A percentile compares a stretch with the other conserved stretches of the same genome.
Conservation (phyloP, 1,140 invertebrate species). For the Dendrolimus kikuchii region DNA sequence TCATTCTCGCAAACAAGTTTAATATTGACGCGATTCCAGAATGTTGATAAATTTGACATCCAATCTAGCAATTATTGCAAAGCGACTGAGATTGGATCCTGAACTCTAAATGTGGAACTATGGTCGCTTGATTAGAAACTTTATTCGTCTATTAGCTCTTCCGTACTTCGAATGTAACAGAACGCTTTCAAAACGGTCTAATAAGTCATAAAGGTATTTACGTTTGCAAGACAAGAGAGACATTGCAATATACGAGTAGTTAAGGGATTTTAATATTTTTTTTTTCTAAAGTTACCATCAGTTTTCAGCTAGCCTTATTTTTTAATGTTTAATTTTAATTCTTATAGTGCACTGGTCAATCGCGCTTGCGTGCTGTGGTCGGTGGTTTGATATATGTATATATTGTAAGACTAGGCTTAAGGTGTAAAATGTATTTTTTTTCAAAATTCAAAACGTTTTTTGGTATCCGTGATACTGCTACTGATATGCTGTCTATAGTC, state of each 20-base stretch:
- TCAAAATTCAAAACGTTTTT: too few species aligned
- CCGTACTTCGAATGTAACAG: conserved; percentile 20
- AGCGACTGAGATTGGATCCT: too few species aligned
- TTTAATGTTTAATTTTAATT: conserved; percentile 52
- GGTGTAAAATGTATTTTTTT: too few species aligned
- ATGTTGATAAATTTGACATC: too few species aligned
- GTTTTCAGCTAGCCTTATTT: conserved; percentile 67
- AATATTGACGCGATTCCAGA: too few species aligned
- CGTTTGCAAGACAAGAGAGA: conserved; percentile 34
- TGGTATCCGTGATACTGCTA: too few species aligned
- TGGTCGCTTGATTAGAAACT: not conserved
- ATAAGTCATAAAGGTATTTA: conserved; percentile 15
- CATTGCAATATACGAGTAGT: conserved; percentile 56
- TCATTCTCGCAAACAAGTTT: too few species aligned
- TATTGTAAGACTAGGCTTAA: conserved; percentile 14
- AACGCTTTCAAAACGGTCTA: conserved; percentile 37
- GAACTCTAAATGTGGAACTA: too few species aligned
- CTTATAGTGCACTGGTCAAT: conserved; percentile 35
- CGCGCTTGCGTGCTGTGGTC: conserved; percentile 45
- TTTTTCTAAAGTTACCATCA: conserved; percentile 70
- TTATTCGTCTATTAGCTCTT: conserved; percentile 22
- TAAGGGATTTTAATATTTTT: conserved; percentile 29
- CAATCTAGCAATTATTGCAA: too few species aligned
- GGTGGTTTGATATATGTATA: conserved; percentile 24
- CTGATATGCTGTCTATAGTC: too few species aligned